These are phyloP conservation scores for Pandemis cinnamomeana DNA, from an alignment of 2,888 invertebrate species.

Conservation along the genomic window DNA sequence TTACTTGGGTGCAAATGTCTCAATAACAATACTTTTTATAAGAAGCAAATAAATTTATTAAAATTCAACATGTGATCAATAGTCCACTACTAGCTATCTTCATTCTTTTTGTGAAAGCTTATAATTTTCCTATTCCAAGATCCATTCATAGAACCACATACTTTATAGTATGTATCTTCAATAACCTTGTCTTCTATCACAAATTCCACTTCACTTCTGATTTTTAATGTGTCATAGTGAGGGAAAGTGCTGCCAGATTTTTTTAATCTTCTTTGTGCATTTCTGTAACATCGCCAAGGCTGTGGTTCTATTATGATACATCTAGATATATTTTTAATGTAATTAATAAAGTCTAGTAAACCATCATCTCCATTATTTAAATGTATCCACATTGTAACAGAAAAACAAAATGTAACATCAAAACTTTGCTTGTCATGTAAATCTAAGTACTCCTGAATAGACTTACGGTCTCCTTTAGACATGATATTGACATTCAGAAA, in stretches of 20 bases:
- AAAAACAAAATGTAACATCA: slow-evolving; percentile 90
- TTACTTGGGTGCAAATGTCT: too few relatives aligned
- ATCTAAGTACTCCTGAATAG: slow-evolving; percentile 78
- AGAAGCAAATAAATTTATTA: too few relatives aligned
- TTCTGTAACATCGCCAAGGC: slow-evolving; percentile 93
- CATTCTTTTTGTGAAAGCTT: slow-evolving; percentile 78
- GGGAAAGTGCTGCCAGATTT: slow-evolving; percentile 86
- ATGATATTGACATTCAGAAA: slow-evolving; percentile 87
- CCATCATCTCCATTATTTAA: slow-evolving; percentile 92
- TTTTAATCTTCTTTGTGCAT: slow-evolving; percentile 89
- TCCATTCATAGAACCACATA: slow-evolving; percentile 84
- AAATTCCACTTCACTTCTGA: slow-evolving; percentile 85
- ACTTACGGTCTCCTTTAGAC: slow-evolving; percentile 60
- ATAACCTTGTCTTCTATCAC: slow-evolving; percentile 85
- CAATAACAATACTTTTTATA: too few relatives aligned
- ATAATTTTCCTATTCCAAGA: slow-evolving; percentile 89
- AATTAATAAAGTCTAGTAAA: slow-evolving; percentile 85
- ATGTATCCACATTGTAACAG: slow-evolving; percentile 96
- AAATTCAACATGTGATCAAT: neutral
- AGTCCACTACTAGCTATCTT: neutral
- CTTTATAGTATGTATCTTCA: slow-evolving; percentile 76
- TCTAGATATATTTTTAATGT: slow-evolving; percentile 80
- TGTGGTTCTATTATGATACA: slow-evolving; percentile 92
- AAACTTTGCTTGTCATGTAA: slow-evolving; percentile 77
- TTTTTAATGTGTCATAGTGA: slow-evolving; percentile 83